Base-by-base conservation (phyloP, 2,797 vertebrate genomes). In the Sebastes taczanowskii region DNA sequence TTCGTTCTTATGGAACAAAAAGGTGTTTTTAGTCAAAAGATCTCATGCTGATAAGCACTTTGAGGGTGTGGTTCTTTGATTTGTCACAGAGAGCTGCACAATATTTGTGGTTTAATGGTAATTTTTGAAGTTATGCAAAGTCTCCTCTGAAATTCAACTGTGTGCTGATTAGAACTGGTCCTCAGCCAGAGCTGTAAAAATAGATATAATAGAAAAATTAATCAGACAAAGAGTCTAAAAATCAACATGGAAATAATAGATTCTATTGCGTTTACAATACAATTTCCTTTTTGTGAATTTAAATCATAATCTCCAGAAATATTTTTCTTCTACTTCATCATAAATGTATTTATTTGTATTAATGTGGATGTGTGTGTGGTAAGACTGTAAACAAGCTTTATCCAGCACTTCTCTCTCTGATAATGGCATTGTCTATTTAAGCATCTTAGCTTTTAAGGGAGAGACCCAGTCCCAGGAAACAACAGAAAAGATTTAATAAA, bases 131-230 rank as follows among this genome's bases (percentile, higher is more conserved):
- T 77, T 62, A 20, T 27, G 60, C 55, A 69, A 62, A 6, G 4
- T 56, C 92, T 16, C 93, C 91, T 61, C 4, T 27, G 25, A 27
- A 27, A 27, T 27, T 27, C 25, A 27, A 27, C 25, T 27, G 25
- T 27, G 25, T 56, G 8, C 18, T 70, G 42, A 71, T 53, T 42
- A n/a, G 5, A 59, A 23, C 16, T 46, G 74, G 30, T 52, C 22
- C 5, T 79, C n/a, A 56, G 61, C 63, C 68, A 74, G 16, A 79
- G 27, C 4, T 62, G 14, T 32, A 56, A 6, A 74, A 65, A 27
- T 2, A 60, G 56, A 35, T 35, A 0, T 13, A 35, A 35, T 35
- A 35, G 35, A 35, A 35, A 35, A 38, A 38, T 35, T 0, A 34
- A 34, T 34, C 32, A 34, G 32, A 34, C 32, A 10, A 9, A 32